Evolutionary conservation across 2,797 vertebrate species (phyloP).

Genomic region (Spinus olivaceus): DNA sequence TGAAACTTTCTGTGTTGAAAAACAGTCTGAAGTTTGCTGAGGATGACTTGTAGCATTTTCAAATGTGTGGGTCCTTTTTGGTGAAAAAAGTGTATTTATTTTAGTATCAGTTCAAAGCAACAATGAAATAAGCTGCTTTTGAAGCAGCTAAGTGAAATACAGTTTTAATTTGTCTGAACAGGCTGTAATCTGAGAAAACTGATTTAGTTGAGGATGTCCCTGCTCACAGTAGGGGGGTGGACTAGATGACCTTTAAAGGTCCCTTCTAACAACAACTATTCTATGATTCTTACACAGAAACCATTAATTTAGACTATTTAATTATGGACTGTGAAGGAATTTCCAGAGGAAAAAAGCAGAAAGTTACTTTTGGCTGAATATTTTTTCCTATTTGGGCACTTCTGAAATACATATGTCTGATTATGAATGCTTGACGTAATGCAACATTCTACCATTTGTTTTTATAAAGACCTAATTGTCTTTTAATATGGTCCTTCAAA

Average conservation of each 20-base stretch:
- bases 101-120: not conserved
- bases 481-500: not conserved
- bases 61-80: not conserved
- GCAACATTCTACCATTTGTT: not conserved
- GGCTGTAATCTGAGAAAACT: not conserved
- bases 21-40: not conserved
- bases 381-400: not conserved
- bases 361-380: not conserved
- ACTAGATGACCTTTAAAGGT: not conserved
- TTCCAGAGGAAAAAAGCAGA: not conserved
- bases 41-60: not conserved
- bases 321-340: not conserved
- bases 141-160: not conserved
- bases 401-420: not conserved
- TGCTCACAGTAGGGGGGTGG: not conserved
- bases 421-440: not conserved
- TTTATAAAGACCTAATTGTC: not conserved
- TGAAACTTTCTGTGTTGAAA: slow-evolving; percentile 32
- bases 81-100: not conserved
- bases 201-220: not conserved
- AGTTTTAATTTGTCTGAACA: not conserved
- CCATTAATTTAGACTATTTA: not conserved
- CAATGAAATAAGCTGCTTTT: not conserved
- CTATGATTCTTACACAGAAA: not conserved
- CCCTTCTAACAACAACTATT: not conserved